phyloP scores from a whole-genome alignment of 2,888 invertebrate species.

The Folsomia candida region DNA sequence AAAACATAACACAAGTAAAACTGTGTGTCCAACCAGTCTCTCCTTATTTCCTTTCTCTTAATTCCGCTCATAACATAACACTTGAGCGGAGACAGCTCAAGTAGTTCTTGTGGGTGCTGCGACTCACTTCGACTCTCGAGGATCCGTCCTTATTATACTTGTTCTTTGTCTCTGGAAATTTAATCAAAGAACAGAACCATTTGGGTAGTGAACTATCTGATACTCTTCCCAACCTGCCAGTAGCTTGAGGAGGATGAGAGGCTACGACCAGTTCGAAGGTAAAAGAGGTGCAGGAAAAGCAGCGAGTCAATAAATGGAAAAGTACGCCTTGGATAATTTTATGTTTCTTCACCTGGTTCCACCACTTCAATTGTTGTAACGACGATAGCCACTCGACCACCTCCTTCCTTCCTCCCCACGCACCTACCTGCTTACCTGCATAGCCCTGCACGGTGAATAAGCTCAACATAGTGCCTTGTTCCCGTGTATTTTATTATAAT shows the following conservation, averaged over 20 bases:
- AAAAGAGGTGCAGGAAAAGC: too few relatives aligned
- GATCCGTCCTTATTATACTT: background rate
- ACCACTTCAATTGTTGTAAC: background rate
- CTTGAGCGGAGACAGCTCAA: background rate
- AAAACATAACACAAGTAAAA: background rate
- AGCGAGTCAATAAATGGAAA: background rate
- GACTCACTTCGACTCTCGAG: background rate
- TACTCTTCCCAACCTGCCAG: too few relatives aligned
- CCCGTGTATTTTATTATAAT: background rate
- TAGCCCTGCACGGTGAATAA: too few relatives aligned
- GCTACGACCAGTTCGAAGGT: too few relatives aligned
- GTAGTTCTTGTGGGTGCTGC: background rate
- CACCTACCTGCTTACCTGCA: too few relatives aligned
- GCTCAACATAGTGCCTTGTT: background rate
- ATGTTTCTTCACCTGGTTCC: background rate
- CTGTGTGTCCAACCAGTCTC: background rate
- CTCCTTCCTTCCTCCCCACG: too few relatives aligned
- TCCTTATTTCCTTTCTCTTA: background rate
- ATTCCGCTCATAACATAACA: background rate
- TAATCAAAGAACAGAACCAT: constrained; percentile 13
- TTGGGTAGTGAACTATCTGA: background rate
- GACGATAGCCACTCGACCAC: background rate
- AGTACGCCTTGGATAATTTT: background rate
- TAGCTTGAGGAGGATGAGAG: too few relatives aligned
- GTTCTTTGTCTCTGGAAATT: constrained; percentile 16